Conservation (phyloP, 2,888 invertebrate genomes). For the Horisme vitalbata region DNA sequence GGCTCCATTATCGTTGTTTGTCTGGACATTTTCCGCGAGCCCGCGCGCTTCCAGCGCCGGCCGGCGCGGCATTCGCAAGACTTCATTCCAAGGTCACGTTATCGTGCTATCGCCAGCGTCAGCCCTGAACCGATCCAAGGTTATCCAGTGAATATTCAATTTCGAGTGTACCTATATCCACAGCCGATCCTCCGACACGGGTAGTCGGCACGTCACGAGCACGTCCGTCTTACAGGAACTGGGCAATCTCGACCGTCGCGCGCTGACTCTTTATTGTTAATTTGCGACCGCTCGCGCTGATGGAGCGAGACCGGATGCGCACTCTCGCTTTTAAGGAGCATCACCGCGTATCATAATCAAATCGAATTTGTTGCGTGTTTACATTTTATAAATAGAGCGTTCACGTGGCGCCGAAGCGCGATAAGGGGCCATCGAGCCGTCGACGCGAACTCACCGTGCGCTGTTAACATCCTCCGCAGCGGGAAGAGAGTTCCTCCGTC, state of each 20-base stretch:
- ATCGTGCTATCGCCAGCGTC: constrained; percentile 78
- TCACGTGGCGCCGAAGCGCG: constrained; percentile 75
- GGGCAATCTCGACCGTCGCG: constrained; percentile 70
- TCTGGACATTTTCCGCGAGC: constrained; percentile 73
- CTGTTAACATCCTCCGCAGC: constrained; percentile 82
- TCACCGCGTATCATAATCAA: constrained; percentile 62
- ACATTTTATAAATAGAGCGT: constrained; percentile 80
- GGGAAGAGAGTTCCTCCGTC: constrained; percentile 69
- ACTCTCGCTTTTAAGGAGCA: constrained; percentile 64
- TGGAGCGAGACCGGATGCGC: constrained; percentile 56
- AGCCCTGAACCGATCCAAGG: constrained; percentile 72
- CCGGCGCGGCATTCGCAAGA: constrained; percentile 68
- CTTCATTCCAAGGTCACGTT: constrained; percentile 78
- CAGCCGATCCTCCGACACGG: constrained; percentile 38
- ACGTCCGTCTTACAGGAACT: constrained; percentile 75
- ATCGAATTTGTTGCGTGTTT: constrained; percentile 78
- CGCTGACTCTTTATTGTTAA: constrained; percentile 70
- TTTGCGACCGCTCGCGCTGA: constrained; percentile 55
- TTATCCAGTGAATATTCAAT: constrained; percentile 48
- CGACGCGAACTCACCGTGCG: constrained; percentile 75
- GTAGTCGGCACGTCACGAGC: constrained; percentile 47
- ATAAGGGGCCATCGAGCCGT: constrained; percentile 62
- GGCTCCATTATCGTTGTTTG: constrained; percentile 70
- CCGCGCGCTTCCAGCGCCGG: constrained; percentile 69
- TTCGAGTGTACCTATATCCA: constrained; percentile 38